phyloP scores from a whole-genome alignment of 2,888 invertebrate species.

The Leucania comma region DNA sequence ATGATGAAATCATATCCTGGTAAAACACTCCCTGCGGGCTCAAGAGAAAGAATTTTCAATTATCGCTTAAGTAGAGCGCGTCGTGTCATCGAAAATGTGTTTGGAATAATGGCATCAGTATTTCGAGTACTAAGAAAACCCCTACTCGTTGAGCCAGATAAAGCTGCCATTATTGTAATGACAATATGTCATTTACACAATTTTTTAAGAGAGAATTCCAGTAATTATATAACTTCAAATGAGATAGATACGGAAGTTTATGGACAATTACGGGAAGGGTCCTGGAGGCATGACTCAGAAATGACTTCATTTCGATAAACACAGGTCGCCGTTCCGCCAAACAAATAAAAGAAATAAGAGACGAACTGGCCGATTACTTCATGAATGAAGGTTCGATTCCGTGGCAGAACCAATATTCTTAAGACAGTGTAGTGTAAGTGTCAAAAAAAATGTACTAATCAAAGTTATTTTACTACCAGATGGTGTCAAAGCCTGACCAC shows the following conservation, averaged over 20 bases:
- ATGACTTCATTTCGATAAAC: slow-evolving; percentile 21
- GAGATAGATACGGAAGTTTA: slow-evolving; percentile 26
- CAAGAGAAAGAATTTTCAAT: slow-evolving; percentile 21
- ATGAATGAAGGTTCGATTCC: slow-evolving; percentile 20
- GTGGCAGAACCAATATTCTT: slow-evolving; percentile 25
- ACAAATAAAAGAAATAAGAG: slow-evolving; percentile 15
- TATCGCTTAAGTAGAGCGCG: slow-evolving; percentile 11
- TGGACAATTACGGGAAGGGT: slow-evolving; percentile 25
- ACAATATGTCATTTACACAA: slow-evolving; percentile 22
- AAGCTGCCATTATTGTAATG: slow-evolving; percentile 22
- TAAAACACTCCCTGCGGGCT: slow-evolving; percentile 13
- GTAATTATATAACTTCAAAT: slow-evolving; percentile 25
- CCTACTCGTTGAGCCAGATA: slow-evolving; percentile 21
- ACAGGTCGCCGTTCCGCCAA: slow-evolving; percentile 14
- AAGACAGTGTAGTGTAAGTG: slow-evolving; percentile 15
- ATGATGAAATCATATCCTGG: slow-evolving; percentile 25
- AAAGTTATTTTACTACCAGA: slow-evolving; percentile 17
- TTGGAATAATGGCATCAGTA: slow-evolving; percentile 18
- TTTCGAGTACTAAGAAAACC: slow-evolving; percentile 22
- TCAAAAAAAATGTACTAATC: slow-evolving; percentile 20
- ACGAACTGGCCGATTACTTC: slow-evolving; percentile 15
- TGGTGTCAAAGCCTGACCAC: slow-evolving; percentile 5
- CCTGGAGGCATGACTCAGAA: slow-evolving; percentile 21
- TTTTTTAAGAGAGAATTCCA: slow-evolving; percentile 31
- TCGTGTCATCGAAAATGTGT: slow-evolving; percentile 22